Conservation (phyloP, 2,888 invertebrate species). For the Agriopis leucophaearia region DNA sequence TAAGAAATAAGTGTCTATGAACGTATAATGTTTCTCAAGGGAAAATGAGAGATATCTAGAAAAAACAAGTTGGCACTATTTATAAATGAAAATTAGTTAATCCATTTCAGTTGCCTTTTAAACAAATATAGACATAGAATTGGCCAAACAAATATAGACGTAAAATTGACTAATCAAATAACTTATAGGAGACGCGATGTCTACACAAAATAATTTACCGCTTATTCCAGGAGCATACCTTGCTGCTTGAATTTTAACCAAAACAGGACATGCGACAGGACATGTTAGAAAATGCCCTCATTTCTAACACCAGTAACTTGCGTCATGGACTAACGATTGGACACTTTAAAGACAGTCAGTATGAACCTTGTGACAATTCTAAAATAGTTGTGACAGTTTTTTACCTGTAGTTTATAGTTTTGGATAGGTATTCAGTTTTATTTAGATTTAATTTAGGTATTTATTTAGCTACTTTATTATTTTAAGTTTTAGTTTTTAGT, state of each 20-base stretch:
- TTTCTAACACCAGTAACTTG: slow-evolving; percentile 41
- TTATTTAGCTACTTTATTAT: too few species aligned
- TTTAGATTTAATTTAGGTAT: too few species aligned
- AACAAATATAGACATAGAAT: slow-evolving; percentile 5
- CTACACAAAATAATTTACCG: slow-evolving; percentile 45
- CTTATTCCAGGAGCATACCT: slow-evolving; percentile 42
- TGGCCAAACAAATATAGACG: background rate
- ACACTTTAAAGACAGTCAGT: slow-evolving; percentile 17
- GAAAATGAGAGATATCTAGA: too few species aligned
- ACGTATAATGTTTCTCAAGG: too few species aligned
- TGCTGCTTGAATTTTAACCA: slow-evolving; percentile 45
- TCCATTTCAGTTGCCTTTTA: too few species aligned
- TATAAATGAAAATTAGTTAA: too few species aligned
- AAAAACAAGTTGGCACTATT: too few species aligned
- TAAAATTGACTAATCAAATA: slow-evolving; percentile 42
- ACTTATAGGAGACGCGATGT: slow-evolving; percentile 35
- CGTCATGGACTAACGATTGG: slow-evolving; percentile 40
- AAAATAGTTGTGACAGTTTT: too few species aligned
- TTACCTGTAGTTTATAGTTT: too few species aligned
- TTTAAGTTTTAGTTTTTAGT: too few species aligned
- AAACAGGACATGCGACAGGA: slow-evolving; percentile 48
- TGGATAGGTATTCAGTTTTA: too few species aligned
- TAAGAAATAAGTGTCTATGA: too few species aligned
- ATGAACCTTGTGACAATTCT: background rate
- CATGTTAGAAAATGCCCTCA: slow-evolving; percentile 38